Evolutionary conservation across 1,140 invertebrate genomes (phyloP).

Genomic region (Dendrolimus punctatus): DNA sequence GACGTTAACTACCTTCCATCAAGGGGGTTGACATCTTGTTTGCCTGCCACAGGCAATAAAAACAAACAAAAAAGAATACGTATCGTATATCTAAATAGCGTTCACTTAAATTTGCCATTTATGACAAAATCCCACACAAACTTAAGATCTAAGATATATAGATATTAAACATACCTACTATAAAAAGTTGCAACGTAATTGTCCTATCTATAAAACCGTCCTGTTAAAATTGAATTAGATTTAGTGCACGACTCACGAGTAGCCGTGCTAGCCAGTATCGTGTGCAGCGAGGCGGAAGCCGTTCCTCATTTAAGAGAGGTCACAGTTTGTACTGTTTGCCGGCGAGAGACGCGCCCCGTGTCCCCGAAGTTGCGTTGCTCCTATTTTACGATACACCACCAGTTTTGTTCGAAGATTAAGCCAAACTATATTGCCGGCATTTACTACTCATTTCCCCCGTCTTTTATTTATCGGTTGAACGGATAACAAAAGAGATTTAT

Average conservation of each 20-base stretch:
- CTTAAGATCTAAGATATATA: too few relatives aligned
- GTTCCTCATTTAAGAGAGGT: constrained; percentile 48
- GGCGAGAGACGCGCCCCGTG: constrained; percentile 3
- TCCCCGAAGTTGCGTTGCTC: constrained; percentile 21
- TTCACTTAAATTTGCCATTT: too few relatives aligned
- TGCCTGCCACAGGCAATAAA: too few relatives aligned
- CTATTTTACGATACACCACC: constrained; percentile 44
- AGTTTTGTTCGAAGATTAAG: constrained; percentile 58
- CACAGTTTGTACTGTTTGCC: constrained; percentile 47
- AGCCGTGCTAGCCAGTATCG: constrained; percentile 21
- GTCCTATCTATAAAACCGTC: too few relatives aligned
- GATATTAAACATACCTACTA: too few relatives aligned
- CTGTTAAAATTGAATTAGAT: too few relatives aligned
- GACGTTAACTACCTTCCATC: too few relatives aligned
- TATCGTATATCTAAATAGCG: too few relatives aligned
- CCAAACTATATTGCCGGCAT: constrained; percentile 39
- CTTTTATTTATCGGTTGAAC: constrained; percentile 30
- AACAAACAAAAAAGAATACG: too few relatives aligned
- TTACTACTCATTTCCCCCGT: constrained; percentile 33
- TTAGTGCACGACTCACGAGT: not conserved
- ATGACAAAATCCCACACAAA: too few relatives aligned
- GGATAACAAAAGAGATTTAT: constrained; percentile 14
- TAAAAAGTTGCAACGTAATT: too few relatives aligned
- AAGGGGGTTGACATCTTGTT: too few relatives aligned
- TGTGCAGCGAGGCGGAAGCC: constrained; percentile 25